A percentile compares a stretch with the other conserved stretches of the same genome.
phyloP scores from a whole-genome alignment of 2,113 vertebrate genomes.

The Dryoscopus gambensis region DNA sequence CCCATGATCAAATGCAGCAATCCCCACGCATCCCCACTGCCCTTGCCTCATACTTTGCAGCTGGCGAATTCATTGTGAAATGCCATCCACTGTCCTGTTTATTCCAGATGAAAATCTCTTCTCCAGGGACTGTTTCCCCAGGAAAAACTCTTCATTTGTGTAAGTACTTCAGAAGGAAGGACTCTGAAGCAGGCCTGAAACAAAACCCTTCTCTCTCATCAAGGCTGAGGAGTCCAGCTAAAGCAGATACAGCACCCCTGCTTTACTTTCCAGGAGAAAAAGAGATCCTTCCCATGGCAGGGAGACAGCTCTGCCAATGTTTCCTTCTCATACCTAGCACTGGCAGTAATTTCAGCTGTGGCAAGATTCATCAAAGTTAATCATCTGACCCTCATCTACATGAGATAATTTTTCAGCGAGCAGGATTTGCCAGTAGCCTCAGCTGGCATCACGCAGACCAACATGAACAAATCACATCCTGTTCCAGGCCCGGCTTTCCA shows the following conservation, averaged over 20 bases:
- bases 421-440: slow-evolving; percentile 56
- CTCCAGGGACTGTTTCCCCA: not conserved
- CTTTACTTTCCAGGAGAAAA: slow-evolving; percentile 14
- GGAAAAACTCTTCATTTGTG: not conserved
- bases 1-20: not conserved
- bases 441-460: slow-evolving; percentile 47
- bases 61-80: not conserved
- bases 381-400: slow-evolving; percentile 64
- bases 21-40: not conserved
- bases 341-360: slow-evolving; percentile 58
- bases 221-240: not conserved
- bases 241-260: not conserved
- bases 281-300: slow-evolving; percentile 16
- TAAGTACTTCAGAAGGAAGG: not conserved
- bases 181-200: not conserved
- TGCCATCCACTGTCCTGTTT: not conserved
- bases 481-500: slow-evolving; percentile 53
- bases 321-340: slow-evolving; percentile 43
- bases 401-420: slow-evolving; percentile 48
- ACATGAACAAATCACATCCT: slow-evolving; percentile 57
- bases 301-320: slow-evolving; percentile 46
- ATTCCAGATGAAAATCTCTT: not conserved
- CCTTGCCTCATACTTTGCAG: not conserved
- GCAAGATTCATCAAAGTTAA: slow-evolving; percentile 61
- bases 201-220: not conserved